phyloP scores from a whole-genome alignment of 2,797 vertebrate genomes.

The Vespertilio murinus region DNA sequence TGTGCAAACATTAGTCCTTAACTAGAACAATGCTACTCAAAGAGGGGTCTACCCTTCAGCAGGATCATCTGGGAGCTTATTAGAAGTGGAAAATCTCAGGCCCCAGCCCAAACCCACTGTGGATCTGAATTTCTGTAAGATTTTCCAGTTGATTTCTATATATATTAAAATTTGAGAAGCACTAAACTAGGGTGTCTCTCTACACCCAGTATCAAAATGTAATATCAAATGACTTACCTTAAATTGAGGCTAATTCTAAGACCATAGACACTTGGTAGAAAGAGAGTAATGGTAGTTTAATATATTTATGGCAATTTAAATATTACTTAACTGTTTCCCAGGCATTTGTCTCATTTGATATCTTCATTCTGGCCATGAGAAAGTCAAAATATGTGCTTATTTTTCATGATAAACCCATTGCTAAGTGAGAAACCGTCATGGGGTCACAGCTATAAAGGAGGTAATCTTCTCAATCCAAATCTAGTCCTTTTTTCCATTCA shows the following conservation, averaged over 20 bases:
- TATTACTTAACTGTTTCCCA: neutral
- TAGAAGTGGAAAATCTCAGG: neutral
- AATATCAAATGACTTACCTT: neutral
- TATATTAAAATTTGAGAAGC: neutral
- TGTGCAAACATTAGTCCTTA: neutral
- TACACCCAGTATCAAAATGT: neutral
- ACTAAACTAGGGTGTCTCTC: neutral
- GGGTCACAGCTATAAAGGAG: neutral
- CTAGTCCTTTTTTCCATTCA: neutral
- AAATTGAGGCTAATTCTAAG: neutral
- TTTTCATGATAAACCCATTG: neutral
- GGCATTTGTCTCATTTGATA: neutral
- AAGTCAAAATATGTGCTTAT: neutral
- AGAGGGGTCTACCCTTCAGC: neutral
- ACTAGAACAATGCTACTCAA: neutral
- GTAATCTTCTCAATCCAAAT: neutral
- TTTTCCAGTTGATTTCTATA: neutral
- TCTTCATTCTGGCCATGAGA: neutral
- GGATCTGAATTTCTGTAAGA: neutral
- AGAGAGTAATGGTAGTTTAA: neutral
- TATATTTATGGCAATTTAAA: neutral
- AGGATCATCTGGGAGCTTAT: neutral
- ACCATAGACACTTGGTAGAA: neutral
- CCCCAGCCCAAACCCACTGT: neutral
- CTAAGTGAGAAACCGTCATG: neutral